Evolutionary conservation across 2,113 vertebrate species (phyloP).

Genomic region (Hypanus sabinus): DNA sequence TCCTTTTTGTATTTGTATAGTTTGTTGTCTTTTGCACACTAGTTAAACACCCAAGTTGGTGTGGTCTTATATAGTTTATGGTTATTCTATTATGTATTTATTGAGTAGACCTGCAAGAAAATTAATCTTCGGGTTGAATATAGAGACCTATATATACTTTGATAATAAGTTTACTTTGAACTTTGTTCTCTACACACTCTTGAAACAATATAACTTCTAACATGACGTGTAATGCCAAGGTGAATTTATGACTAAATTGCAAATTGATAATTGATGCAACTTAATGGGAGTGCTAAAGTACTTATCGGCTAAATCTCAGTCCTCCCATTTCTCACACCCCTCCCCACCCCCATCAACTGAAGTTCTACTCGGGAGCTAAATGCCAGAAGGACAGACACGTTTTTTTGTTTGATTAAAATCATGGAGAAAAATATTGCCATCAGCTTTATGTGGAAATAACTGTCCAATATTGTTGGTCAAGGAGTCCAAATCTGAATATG

Average conservation of each 20-base stretch:
- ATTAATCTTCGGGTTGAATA: too few species aligned
- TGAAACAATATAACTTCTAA: neutral
- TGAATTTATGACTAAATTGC: neutral
- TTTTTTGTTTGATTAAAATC: neutral
- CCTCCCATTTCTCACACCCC: too few species aligned
- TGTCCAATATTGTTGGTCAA: neutral
- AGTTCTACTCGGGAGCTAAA: neutral
- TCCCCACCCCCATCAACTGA: neutral
- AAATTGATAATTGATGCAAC: neutral
- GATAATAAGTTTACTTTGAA: too few species aligned
- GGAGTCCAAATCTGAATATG: neutral
- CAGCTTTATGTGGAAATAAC: neutral
- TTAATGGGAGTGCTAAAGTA: neutral
- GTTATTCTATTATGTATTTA: too few species aligned
- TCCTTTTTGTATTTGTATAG: too few species aligned
- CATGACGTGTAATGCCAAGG: neutral
- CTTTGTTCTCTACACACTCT: neutral
- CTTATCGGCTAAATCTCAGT: too few species aligned
- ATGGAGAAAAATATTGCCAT: neutral
- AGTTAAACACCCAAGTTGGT: too few species aligned
- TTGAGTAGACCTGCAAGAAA: too few species aligned
- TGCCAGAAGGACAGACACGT: neutral
- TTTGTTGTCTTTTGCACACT: too few species aligned
- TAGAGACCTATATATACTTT: too few species aligned
- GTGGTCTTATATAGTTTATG: too few species aligned